Percentiles rank a stretch among this genome's conserved stretches.
phyloP scores from a whole-genome alignment of 2,888 invertebrate genomes.

The Metellina segmentata region DNA sequence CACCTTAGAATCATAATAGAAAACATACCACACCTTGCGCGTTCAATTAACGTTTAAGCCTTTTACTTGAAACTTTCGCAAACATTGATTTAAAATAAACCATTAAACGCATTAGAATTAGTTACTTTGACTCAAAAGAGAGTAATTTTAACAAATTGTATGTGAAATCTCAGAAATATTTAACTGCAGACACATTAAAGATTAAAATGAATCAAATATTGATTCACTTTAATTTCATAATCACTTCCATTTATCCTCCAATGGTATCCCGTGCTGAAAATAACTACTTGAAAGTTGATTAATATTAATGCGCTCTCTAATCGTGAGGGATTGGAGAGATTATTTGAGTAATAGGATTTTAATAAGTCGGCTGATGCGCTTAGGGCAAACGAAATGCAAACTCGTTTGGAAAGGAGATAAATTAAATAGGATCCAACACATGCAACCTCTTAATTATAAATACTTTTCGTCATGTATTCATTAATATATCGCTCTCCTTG shows the following conservation, averaged over 20 bases:
- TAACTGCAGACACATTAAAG: neutral
- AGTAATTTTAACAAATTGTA: neutral
- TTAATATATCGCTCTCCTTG: neutral
- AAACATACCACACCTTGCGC: too few species aligned
- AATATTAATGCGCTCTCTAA: neutral
- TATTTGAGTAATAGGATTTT: slow-evolving; percentile 1
- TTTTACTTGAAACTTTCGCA: too few species aligned
- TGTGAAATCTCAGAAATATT: neutral
- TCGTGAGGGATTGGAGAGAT: neutral
- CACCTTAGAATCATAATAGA: too few species aligned
- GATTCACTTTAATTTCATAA: neutral
- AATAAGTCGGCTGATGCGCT: neutral
- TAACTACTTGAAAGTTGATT: neutral
- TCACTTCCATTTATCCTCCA: neutral
- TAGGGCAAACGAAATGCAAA: neutral
- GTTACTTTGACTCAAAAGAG: neutral
- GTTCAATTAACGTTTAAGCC: too few species aligned
- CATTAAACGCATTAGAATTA: too few species aligned
- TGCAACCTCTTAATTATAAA: neutral
- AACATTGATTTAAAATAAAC: too few species aligned
- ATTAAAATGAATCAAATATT: neutral
- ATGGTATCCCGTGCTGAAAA: neutral
- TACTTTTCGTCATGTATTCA: neutral
- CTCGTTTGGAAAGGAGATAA: neutral
- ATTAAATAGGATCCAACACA: neutral